Base-by-base conservation (phyloP, 2,888 invertebrate genomes). In the Pollenia angustigena region DNA sequence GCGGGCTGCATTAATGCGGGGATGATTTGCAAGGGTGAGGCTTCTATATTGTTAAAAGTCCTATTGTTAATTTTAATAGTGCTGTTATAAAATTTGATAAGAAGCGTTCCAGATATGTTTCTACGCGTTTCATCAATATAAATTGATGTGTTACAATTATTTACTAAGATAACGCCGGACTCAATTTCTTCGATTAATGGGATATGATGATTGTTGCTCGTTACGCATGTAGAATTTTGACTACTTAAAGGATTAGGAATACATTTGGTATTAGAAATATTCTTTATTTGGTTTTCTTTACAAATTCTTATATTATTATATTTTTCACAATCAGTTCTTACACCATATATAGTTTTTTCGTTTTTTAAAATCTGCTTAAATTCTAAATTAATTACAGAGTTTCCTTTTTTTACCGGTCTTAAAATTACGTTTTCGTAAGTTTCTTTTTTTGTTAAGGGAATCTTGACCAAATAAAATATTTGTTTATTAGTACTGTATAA, bases 1-100 rank as follows among this genome's bases (percentile, higher is more conserved):
- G 71, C 52, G 16, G 71, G 71, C 44, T 52, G 71, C n/a, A 52
- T n/a, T 71, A 69, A 46, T 69, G 50, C 69, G 14, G 69, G 69
- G n/a, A 69, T 69, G 12, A 48, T 23, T 50, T 69, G 44, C 11
- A 71, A 40, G 32, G 71, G 71, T 23, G 71, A 71, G 52, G 71
- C 54, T 52, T 71, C 69, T 44, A 69, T 69, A 48, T 69, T n/a
- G 18, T 23, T 69, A 48, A 69, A 69, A 48, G 69, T 69, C 52
- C 52, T 71, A 71, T 71, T 71, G 52, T 52, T 52, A 52, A 46
- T 11, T 71, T 71, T 71, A 48, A 71, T 23, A 23, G 71, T 71
- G n/a, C 50, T 50, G 52, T 71, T 71, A 11, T 71, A 54, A 52
- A 71, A 71, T 69, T 69, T 69, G 6, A 69, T 48, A n/a, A 69